These are phyloP conservation scores for Gallinago solitaria DNA, from an alignment of 2,797 vertebrate genomes.

Conservation along the genomic window DNA sequence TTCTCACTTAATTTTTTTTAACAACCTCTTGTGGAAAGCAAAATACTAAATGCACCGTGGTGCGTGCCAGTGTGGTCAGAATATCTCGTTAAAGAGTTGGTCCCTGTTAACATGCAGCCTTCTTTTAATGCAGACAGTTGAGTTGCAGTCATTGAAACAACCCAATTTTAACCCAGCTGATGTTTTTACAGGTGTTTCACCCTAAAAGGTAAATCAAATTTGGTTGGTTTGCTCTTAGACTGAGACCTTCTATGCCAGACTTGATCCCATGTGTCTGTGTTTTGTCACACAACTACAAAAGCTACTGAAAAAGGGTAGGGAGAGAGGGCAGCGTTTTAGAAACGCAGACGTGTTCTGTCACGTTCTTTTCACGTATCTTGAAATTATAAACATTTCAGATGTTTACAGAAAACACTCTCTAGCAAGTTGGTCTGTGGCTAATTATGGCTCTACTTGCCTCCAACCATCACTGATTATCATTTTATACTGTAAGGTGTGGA, in stretches of 20 bases:
- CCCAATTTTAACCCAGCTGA: background rate
- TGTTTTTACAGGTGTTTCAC: background rate
- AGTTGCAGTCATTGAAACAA: background rate
- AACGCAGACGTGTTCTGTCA: background rate
- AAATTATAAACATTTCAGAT: conserved; percentile 74
- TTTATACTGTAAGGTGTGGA: conserved; percentile 88
- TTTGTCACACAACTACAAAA: background rate
- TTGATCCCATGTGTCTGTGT: background rate
- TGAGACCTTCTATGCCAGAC: conserved; percentile 39
- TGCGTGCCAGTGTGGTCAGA: background rate
- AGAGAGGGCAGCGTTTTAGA: background rate
- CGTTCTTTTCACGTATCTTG: conserved; percentile 1
- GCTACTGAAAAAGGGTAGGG: background rate
- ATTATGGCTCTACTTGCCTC: conserved; percentile 6
- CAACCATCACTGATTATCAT: conserved; percentile 76
- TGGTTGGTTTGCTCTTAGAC: background rate
- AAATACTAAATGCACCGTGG: background rate
- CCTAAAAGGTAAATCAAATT: background rate
- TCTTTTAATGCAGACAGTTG: background rate
- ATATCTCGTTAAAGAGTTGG: background rate
- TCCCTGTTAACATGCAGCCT: background rate
- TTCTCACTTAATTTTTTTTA: background rate
- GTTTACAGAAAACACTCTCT: conserved; percentile 77
- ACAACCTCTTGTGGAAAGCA: background rate
- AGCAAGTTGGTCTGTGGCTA: conserved; percentile 60